Base-by-base conservation (phyloP, 2,888 invertebrate genomes). In the Ligdia adustata region DNA sequence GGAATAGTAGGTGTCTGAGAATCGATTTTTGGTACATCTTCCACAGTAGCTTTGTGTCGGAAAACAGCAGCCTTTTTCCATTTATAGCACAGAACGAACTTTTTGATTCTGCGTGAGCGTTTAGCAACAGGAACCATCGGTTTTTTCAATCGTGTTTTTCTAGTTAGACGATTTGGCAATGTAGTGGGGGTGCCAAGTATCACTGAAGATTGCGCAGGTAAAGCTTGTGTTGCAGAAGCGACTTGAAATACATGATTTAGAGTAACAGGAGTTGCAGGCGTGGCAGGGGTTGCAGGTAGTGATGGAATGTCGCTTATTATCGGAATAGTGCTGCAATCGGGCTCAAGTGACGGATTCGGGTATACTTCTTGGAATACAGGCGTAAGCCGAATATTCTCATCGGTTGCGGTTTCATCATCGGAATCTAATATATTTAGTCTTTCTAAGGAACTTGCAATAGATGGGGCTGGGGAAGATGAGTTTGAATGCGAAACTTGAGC, bases 1-100 rank as follows among this genome's bases (percentile, higher is more conserved):
- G 31, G 28, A 28, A n/a, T n/a, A 39, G 14, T 22, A 29, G 33
- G n/a, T n/a, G 24, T 13, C 24, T 39, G 39, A 14, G 15, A 27
- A 28, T 28, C 15, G 12, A 15, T 5, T 20, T 18, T 24, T 24
- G 32, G 15, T 40, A 24, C 40, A 31, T 40, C 18, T 29, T 14
- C 39, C 5, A 5, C 20, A 2, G 29, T 22, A 13, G 20, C 29
- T 20, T 15, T 29, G 6, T 29, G 18, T 16, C 18, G 18, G 5
- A 16, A 16, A 4, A 16, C n/a, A n/a, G n/a, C 18, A 16, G 18
- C 18, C 5, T 16, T 16, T 16, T 16, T 16, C 18, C 18, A 16
- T 3, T 5, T 3, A 16, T 16, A 16, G 5, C 3, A 4, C 5
- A 16, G 18, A 16, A 5, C 5, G 18, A 16, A 16, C 5, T 16